A percentile compares a stretch with the other conserved stretches of the same genome.
Conservation (phyloP, 2,888 invertebrate genomes). For the Neocrepidodera transversa region DNA sequence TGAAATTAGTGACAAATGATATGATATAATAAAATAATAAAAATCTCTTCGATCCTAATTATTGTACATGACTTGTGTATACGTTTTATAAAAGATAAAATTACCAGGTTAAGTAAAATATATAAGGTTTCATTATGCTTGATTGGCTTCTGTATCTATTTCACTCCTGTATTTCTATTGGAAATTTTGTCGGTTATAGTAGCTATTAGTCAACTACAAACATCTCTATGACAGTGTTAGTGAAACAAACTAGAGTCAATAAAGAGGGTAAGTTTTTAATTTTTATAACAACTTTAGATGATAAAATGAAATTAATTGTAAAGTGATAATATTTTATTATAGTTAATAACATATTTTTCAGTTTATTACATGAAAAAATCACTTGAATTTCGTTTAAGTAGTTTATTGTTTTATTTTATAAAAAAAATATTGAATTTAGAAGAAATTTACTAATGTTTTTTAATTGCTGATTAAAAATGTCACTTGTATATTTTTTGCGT, state of each 20-base stretch:
- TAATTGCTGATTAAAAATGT: too few species aligned
- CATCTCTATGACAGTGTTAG: not conserved
- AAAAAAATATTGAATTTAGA: too few species aligned
- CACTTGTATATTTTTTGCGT: too few species aligned
- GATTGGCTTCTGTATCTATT: constrained; percentile 52
- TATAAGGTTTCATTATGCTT: constrained; percentile 51
- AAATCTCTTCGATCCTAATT: not conserved
- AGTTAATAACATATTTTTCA: too few species aligned
- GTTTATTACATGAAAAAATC: too few species aligned
- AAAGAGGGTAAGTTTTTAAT: constrained; percentile 1
- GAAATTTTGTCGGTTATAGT: not conserved
- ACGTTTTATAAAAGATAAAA: constrained; percentile 23
- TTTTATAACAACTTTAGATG: too few species aligned
- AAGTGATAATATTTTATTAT: too few species aligned
- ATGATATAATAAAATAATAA: not conserved
- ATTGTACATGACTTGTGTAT: not conserved
- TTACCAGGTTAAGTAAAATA: constrained; percentile 33
- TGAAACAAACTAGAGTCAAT: not conserved
- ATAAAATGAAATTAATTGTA: too few species aligned
- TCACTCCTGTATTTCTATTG: constrained; percentile 30
- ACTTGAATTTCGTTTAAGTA: too few species aligned
- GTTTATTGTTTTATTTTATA: too few species aligned
- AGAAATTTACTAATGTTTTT: too few species aligned
- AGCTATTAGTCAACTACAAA: constrained; percentile 2
- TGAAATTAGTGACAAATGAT: too few species aligned